Evolutionary conservation across 2,888 invertebrate species (phyloP), one percentile per base, ranked within the genome.

Genomic region (Ornithoptera priamus): DNA sequence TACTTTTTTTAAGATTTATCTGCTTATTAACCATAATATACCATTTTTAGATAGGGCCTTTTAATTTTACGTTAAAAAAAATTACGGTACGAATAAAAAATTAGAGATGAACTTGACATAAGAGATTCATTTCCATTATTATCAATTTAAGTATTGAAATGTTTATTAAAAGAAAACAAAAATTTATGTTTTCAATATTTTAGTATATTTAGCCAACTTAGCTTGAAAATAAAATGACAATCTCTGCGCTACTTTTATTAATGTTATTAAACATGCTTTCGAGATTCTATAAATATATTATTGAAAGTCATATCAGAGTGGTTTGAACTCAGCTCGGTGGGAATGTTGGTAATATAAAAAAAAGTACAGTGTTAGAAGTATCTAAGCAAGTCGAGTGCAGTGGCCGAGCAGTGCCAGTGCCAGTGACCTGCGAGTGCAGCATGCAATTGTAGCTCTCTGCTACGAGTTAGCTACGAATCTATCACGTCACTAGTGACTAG

Each of bases 371-470:
- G 88, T 90, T 90, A 91, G 91, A 90, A 87, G 86, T 88, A 89
- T 91, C 90, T 91, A 91, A 90, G 89, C 87, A 83, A 86, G 88
- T 83, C 77, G 90, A 81, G 92, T 89, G 90, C 91, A 92, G 82
- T 91, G 92, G 83, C 92, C 90, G 87, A 68, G 77, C 78, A 83
- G 90, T 88, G 92, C 86, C 78, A 83, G 90, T 88, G 92, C 86
- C 92, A 90, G 82, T 92, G 92, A 92, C 92, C 91, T 77, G 88
- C 83, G 79, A 77, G 73, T 78, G 76, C 75, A 70, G 72, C 74
- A 78, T 74, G 75, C 80, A 76, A 75, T 77, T 87, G 89, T 89
- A 89, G 90, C 85, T 70, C 72, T 6, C 58, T 69, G 82, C 86
- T 86, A 86, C 86, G 83, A 75, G 68, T 68, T 67, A 72, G 83